Evolutionary conservation across 2,797 vertebrate species (phyloP), one percentile per base, ranked within the genome.

Genomic region (Ptychadena robeensis): DNA sequence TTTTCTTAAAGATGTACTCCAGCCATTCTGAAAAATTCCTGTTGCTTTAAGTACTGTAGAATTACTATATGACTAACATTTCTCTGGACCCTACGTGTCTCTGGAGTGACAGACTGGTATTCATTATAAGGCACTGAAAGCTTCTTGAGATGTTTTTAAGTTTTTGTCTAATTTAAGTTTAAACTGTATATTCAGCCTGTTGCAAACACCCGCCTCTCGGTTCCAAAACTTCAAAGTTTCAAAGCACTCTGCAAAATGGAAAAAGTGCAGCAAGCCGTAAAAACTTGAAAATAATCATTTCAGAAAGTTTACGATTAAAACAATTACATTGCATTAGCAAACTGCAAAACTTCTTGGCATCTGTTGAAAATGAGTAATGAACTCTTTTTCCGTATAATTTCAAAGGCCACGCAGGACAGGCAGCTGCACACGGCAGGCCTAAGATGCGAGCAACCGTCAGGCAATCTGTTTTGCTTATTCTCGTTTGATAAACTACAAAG

Each of bases 361-460:
- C 70, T 85, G 82, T n/a, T 80, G 71, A 25, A 73, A 69, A 80
- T 85, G 82, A 85, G 53, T 80, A 85, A 85, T 85, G 82, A 80
- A 80, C 82, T 75, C 80, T 85, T 70, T 74, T 85, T 80, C 72
- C 78, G 27, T 85, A 80, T 76, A 61, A 85, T 76, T 80, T 70
- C 53, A 80, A 76, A 80, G 82, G 71, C 78, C 72, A 53, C 32
- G 70, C 73, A 83, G 82, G 69, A 79, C 70, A 34, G 82, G 64
- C 82, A 84, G 71, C 77, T 84, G 82, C 64, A 74, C 77, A 53
- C 78, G 61, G 63, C 82, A 76, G 78, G 78, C 78, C 65, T 75
- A 80, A 70, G 65, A 85, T 37, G 72, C 78, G 64, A 48, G 67
- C 82, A 85, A 80, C 78, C 73, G 78, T 37, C 78, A 80, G 35